Evolutionary conservation across 2,888 invertebrate genomes (phyloP).

Genomic region (Plebejus argus): DNA sequence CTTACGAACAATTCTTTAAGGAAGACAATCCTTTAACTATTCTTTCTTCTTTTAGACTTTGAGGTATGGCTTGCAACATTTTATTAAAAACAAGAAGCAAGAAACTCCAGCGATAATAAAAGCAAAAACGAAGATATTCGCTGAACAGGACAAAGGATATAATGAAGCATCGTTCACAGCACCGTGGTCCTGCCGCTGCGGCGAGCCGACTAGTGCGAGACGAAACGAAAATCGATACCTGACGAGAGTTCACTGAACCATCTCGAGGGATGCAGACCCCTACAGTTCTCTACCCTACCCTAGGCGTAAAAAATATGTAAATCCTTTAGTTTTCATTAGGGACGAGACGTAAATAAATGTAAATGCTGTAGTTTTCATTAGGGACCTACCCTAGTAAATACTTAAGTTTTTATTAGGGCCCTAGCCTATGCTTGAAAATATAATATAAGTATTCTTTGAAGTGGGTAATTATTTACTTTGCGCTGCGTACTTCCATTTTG

Average conservation of each 20-base stretch:
- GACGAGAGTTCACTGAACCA: conserved; percentile 29
- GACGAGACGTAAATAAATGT: background rate
- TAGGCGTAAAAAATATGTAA: background rate
- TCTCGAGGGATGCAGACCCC: conserved; percentile 22
- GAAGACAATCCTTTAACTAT: no score
- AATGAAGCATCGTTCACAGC: background rate
- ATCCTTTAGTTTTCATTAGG: background rate
- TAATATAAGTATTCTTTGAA: no score
- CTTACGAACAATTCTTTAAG: no score
- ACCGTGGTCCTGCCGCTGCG: background rate
- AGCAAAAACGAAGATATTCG: background rate
- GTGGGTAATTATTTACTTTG: no score
- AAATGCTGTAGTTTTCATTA: background rate
- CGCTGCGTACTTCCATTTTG: no score
- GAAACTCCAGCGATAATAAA: background rate
- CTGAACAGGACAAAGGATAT: background rate
- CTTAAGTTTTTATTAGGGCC: background rate
- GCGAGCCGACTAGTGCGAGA: conserved; percentile 17
- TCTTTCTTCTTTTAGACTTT: no score
- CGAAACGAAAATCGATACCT: conserved; percentile 26
- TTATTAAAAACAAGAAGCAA: background rate
- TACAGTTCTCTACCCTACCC: background rate
- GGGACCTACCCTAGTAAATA: background rate
- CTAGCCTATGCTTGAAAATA: background rate
- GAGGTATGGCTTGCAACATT: background rate